Base-by-base conservation (phyloP, 2,888 invertebrate species). In the Tortrix viridana region DNA sequence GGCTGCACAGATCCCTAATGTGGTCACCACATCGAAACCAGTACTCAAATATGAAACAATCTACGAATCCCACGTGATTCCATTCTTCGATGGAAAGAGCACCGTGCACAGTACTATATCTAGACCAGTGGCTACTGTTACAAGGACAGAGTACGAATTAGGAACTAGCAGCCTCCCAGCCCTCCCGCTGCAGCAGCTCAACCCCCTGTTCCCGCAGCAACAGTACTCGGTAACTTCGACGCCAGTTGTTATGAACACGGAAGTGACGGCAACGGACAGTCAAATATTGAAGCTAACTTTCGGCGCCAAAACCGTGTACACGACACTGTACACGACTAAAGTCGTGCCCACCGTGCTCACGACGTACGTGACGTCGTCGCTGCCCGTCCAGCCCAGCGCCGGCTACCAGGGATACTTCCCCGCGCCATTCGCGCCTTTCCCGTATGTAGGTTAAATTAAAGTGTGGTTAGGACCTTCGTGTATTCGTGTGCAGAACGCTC, bases 301-400 rank as follows among this genome's bases (percentile, higher is more conserved):
- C 80, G 97, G 97, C n/a, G 97, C 97, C 37, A 97, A 96, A 84
- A 97, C 97, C 0, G 95, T 97, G 0, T 96, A 96, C 80, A 97
- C 97, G 6, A 97, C 97, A 1, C 92, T 98, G 64, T 97, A 95
- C 82, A 96, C 96, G 2, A 97, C 97, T 43, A 95, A 94, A 75
- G 95, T 97, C 48, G 95, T 97, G 46, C 97, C 97, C 6, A 97
- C 97, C 0, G 93, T 95, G 55, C 83, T 97, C 65, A 97, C 97
- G n/a, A 95, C 96, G 16, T 96, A 96, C 79, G 93, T 97, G 68
- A 97, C 97, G 5, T 95, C 95, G 16, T 96, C 96, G 0, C 91
- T 97, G 26, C 94, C 96, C 2, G 93, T 96, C 18, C 96, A 95
- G 72, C 94, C 94, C 6, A 94, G 94, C 55, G 94, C 94, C 16